Base-by-base conservation (phyloP, 2,888 invertebrate species). In the Ornithoptera priamus region DNA sequence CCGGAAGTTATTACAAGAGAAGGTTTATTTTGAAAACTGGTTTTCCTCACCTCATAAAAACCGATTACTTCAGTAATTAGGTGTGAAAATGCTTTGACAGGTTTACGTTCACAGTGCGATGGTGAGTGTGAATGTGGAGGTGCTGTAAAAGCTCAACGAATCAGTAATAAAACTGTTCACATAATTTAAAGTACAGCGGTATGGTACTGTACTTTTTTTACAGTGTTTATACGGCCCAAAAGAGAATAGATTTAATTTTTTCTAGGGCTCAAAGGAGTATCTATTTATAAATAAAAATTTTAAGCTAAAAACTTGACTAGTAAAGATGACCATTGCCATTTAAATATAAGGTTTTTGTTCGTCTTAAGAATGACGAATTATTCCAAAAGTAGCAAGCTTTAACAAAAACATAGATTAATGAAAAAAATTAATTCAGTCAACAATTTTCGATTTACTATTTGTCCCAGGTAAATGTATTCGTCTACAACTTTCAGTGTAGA, bases 41-140 rank as follows among this genome's bases (percentile, higher is more conserved):
- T 53, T 53, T n/a, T 53, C 42, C 50, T 36, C 20, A 18, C 61
- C 1, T 30, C 42, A 57, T 62, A 68, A 62, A 62, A 58, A 20
- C 57, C 56, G 67, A 53, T 67, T 62, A 56, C 57, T 30, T 39
- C 30, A 36, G 57, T 78, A 77, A 78, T 76, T 58, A 76, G 72
- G 67, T 65, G 72, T 18, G 18, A 57, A 77, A 76, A 79, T 79
- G 78, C 79, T 66, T 60, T 68, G 72, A 66, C 74, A 74, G 65
- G 72, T 68, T 69, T 70, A 62, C 66, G 59, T 67, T 65, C 60
- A 60, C 65, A 59, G 36, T 59, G 69, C 69, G 63, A 71, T 65
- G 67, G 64, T 22, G 58, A 53, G 59, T 59, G 24, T 65, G 18
- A 69, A 71, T 64, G 68, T 62, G 67, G 63, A 63, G 67, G 72